Evolutionary conservation across 1,140 invertebrate species (phyloP).

Genomic region (Oedothorax gibbosus): DNA sequence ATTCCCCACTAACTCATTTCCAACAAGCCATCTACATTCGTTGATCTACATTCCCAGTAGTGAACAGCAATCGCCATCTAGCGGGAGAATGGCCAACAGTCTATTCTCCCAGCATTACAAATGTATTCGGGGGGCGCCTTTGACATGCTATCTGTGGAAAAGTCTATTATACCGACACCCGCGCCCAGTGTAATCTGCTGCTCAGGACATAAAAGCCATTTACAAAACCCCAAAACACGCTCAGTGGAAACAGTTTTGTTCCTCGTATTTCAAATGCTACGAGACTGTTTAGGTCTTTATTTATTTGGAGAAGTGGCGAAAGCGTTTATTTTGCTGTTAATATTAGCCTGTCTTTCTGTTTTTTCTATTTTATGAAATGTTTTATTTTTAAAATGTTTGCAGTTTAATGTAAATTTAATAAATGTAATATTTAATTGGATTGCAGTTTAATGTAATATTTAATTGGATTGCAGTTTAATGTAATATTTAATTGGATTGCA

Average conservation of each 20-base stretch:
- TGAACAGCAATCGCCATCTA: slow-evolving; percentile 43
- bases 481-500: not conserved
- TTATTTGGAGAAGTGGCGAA: slow-evolving; percentile 13
- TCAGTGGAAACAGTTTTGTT: slow-evolving; percentile 39
- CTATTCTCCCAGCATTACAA: slow-evolving; percentile 30
- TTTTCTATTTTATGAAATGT: not conserved
- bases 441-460: not conserved
- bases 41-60: not conserved
- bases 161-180: slow-evolving; percentile 46
- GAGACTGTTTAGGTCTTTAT: not conserved
- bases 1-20: no score
- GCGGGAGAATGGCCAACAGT: slow-evolving; percentile 1
- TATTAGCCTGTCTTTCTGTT: not conserved
- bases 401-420: not conserved
- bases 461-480: no score
- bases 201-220: slow-evolving; percentile 48
- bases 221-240: slow-evolving; percentile 55
- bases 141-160: slow-evolving; percentile 49
- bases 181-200: slow-evolving; percentile 7
- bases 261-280: not conserved
- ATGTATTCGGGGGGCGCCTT: slow-evolving; percentile 19
- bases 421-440: no score
- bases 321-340: slow-evolving; percentile 3
- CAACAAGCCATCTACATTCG: no score
- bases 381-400: not conserved